Conservation (phyloP, 2,888 invertebrate species). For the Callimorpha dominula region DNA sequence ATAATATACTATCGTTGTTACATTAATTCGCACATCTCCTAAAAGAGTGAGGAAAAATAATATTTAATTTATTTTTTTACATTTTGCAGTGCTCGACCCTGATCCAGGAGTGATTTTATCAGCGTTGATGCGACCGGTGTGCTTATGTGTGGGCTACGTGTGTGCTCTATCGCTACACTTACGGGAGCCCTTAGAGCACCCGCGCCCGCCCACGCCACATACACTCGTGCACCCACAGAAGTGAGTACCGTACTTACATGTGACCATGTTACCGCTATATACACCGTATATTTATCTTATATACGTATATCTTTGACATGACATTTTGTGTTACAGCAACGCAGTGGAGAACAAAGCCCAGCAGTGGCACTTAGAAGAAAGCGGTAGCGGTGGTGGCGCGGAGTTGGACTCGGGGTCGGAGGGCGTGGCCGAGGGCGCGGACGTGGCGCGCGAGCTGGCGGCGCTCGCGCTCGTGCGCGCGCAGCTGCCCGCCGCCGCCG, state of each 20-base stretch:
- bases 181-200: constrained; percentile 59
- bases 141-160: constrained; percentile 62
- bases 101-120: constrained; percentile 72
- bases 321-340: constrained; percentile 13
- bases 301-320: too few relatives aligned
- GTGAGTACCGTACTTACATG: constrained; percentile 20
- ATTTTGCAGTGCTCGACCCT: constrained; percentile 63
- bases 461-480: constrained; percentile 73
- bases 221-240: constrained; percentile 12
- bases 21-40: too few relatives aligned
- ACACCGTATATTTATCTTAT: too few relatives aligned
- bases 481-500: constrained; percentile 59
- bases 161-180: constrained; percentile 71
- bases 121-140: constrained; percentile 74
- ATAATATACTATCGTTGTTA: too few relatives aligned
- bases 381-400: constrained; percentile 26
- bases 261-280: too few relatives aligned
- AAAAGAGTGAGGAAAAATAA: too few relatives aligned
- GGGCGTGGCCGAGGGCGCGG: constrained; percentile 78
- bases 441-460: constrained; percentile 77
- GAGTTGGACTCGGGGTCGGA: constrained; percentile 54
- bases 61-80: too few relatives aligned
- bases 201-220: constrained; percentile 58
- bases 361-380: constrained; percentile 36
- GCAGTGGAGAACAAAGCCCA: constrained; percentile 8